phyloP scores from a whole-genome alignment of 2,797 vertebrate genomes.

The Phylloscopus collybita region DNA sequence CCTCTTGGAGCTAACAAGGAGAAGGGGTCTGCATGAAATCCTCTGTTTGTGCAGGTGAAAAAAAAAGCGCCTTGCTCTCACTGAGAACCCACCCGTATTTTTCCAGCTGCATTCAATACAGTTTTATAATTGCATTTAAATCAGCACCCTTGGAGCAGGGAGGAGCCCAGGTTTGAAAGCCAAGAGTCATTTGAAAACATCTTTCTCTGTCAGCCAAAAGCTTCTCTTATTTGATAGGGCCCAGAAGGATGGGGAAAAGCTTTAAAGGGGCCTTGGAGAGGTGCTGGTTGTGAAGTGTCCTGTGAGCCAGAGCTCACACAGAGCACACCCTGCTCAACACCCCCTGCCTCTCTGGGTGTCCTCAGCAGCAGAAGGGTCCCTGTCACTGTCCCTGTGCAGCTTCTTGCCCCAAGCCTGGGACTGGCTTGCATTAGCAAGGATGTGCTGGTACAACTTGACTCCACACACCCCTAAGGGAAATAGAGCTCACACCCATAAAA shows the following conservation, averaged over 20 bases:
- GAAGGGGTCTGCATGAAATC: not conserved
- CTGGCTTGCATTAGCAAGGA: not conserved
- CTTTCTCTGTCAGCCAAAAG: not conserved
- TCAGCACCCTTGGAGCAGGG: not conserved
- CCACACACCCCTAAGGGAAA: not conserved
- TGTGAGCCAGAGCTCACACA: fast-evolving
- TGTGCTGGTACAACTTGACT: not conserved
- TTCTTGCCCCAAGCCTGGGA: not conserved
- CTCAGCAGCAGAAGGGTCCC: not conserved
- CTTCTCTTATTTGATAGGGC: not conserved
- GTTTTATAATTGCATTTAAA: not conserved
- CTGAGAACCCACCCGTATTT: not conserved
- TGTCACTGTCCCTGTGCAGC: not conserved
- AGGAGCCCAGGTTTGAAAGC: not conserved
- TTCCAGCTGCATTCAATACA: not conserved
- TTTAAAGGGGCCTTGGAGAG: not conserved
- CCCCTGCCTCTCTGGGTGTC: not conserved
- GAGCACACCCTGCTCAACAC: not conserved
- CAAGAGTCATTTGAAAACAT: not conserved
- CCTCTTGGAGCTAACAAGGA: not conserved
- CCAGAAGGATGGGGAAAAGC: not conserved
- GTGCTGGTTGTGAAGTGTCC: fast-evolving
- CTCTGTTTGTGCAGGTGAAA: not conserved
- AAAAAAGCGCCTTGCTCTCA: not conserved
- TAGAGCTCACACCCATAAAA: not conserved